phyloP scores from a whole-genome alignment of 2,888 invertebrate genomes.

The Epirrita christyi region DNA sequence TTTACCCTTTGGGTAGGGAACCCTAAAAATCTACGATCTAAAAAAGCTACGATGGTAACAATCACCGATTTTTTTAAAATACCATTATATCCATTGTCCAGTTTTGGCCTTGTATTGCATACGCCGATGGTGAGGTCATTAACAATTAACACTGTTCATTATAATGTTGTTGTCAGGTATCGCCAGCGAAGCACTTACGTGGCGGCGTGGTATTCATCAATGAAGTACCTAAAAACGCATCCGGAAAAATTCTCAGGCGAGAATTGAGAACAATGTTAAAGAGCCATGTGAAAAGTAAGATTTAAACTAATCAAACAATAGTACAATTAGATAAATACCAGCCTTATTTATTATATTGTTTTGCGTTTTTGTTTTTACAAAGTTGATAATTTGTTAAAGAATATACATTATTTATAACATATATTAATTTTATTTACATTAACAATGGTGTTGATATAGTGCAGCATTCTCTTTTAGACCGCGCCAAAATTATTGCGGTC shows the following conservation, averaged over 20 bases:
- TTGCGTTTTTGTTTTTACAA: conserved; percentile 30
- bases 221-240: conserved; percentile 90
- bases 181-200: conserved; percentile 89
- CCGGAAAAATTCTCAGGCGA: conserved; percentile 91
- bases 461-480: no score
- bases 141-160: not conserved
- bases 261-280: conserved; percentile 75
- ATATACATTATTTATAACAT: conserved; percentile 31
- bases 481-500: no score
- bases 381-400: conserved; percentile 26
- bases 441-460: not conserved
- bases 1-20: no score
- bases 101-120: no score
- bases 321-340: conserved; percentile 21
- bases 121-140: not conserved
- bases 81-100: no score
- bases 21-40: no score
- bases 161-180: conserved; percentile 75
- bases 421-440: conserved; percentile 36
- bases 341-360: conserved; percentile 18
- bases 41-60: no score
- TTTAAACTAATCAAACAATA: conserved; percentile 47
- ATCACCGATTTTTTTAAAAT: no score
- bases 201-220: conserved; percentile 90
- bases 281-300: conserved; percentile 65